Percentiles rank a stretch among this genome's conserved stretches.
These are phyloP conservation scores for Balanococcus diminutus DNA, from an alignment of 2,888 invertebrate genomes.

Conservation along the genomic window DNA sequence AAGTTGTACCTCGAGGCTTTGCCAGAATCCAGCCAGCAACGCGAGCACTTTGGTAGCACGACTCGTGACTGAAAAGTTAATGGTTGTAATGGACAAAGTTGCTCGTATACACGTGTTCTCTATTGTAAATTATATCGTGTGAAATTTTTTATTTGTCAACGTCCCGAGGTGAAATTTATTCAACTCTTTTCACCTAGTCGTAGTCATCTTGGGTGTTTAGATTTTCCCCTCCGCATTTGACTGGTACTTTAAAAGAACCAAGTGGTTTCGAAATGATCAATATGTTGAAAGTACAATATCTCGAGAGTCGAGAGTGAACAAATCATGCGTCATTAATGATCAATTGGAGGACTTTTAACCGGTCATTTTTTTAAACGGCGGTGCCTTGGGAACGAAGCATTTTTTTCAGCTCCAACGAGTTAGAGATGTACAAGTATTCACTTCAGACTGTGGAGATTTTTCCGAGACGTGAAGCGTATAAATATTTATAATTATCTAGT, in stretches of 20 bases:
- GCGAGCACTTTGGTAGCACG: not conserved
- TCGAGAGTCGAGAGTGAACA: not conserved
- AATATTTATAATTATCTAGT: slow-evolving; percentile 35
- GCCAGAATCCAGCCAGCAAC: not conserved
- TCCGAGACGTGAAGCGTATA: slow-evolving; percentile 47
- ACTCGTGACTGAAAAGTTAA: slow-evolving; percentile 39
- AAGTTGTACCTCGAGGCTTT: not conserved
- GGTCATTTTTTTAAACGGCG: not conserved
- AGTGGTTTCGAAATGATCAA: slow-evolving; percentile 11
- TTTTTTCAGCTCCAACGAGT: not conserved
- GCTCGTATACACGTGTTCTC: slow-evolving; percentile 12
- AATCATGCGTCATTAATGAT: not conserved
- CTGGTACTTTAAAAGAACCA: not conserved
- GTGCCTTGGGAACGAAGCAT: too few relatives aligned
- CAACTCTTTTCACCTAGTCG: not conserved
- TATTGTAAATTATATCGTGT: slow-evolving; percentile 14
- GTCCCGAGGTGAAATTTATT: slow-evolving; percentile 27
- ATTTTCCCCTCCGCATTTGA: not conserved
- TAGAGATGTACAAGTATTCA: not conserved
- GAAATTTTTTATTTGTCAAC: slow-evolving; percentile 39
- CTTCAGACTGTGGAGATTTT: slow-evolving; percentile 9
- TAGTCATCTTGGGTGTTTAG: not conserved
- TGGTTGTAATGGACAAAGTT: slow-evolving; percentile 20
- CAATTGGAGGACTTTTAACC: slow-evolving; percentile 17
- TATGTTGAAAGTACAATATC: not conserved